A percentile compares a stretch with the other conserved stretches of the same genome.
phyloP scores from a whole-genome alignment of 2,113 vertebrate species.

The Pseudopodoces humilis region DNA sequence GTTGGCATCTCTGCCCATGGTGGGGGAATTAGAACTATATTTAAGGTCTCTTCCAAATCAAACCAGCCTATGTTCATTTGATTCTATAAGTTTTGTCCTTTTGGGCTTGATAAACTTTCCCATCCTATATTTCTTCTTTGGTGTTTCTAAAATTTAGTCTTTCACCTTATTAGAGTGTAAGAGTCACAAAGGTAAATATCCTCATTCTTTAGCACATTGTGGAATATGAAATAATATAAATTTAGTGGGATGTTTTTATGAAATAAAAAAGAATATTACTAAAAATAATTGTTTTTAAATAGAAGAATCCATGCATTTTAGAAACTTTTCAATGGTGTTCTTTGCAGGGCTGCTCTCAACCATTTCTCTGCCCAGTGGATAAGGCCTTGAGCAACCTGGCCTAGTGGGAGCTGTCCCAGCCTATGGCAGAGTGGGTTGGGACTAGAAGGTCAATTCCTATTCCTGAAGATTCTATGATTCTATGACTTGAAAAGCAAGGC shows the following conservation, averaged over 20 bases:
- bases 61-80: background rate
- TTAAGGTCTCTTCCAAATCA: background rate
- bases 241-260: background rate
- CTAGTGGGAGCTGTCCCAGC: background rate
- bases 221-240: background rate
- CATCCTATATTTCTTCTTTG: background rate
- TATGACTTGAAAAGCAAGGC: background rate
- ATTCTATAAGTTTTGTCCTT: background rate
- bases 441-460: background rate
- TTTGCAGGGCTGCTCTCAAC: fast-evolving
- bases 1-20: background rate
- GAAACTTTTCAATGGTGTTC: background rate
- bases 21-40: background rate
- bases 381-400: background rate
- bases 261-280: background rate
- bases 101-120: background rate
- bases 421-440: background rate
- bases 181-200: background rate
- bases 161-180: background rate
- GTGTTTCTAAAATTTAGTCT: background rate
- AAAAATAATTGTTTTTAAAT: background rate
- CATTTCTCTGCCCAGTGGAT: background rate
- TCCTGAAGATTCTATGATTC: background rate
- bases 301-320: background rate
- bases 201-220: background rate